A percentile compares a stretch with the other conserved stretches of the same genome.
Evolutionary conservation across 2,797 vertebrate genomes (phyloP).

Genomic region (Meriones psammophilus): DNA sequence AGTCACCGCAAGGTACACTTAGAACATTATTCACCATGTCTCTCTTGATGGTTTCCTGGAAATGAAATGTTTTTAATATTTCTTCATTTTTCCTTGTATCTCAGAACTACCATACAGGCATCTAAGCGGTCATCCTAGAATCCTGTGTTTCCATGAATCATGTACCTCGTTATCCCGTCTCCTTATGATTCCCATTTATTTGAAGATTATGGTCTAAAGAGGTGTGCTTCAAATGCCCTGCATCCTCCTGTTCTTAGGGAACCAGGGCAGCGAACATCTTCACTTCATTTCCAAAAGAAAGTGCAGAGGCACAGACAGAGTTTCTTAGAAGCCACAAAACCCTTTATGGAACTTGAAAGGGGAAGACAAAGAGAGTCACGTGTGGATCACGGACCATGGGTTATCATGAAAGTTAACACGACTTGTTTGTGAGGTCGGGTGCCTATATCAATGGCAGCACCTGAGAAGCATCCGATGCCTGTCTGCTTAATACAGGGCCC

Average conservation of each 20-base stretch:
- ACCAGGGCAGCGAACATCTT: neutral
- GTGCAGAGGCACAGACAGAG: neutral
- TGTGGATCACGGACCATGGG: neutral
- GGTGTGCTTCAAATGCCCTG: neutral
- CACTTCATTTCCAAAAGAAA: slow-evolving; percentile 20
- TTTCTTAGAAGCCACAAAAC: neutral
- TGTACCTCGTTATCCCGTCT: neutral
- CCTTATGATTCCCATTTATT: neutral
- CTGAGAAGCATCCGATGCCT: neutral
- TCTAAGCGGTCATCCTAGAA: neutral
- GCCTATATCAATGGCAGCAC: neutral
- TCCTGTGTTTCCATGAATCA: neutral
- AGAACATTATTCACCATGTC: neutral
- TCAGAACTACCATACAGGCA: neutral
- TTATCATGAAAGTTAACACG: neutral
- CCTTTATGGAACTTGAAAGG: neutral
- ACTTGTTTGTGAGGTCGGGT: neutral
- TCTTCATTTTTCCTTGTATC: neutral
- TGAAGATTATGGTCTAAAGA: slow-evolving; percentile 16
- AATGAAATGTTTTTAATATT: slow-evolving; percentile 28
- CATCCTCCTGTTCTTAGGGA: neutral
- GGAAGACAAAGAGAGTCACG: neutral
- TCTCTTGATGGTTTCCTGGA: slow-evolving; percentile 33
- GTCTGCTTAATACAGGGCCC: neutral
- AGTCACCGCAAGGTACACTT: neutral